Conservation (phyloP, 2,888 invertebrate species). For the Troilus luridus region DNA sequence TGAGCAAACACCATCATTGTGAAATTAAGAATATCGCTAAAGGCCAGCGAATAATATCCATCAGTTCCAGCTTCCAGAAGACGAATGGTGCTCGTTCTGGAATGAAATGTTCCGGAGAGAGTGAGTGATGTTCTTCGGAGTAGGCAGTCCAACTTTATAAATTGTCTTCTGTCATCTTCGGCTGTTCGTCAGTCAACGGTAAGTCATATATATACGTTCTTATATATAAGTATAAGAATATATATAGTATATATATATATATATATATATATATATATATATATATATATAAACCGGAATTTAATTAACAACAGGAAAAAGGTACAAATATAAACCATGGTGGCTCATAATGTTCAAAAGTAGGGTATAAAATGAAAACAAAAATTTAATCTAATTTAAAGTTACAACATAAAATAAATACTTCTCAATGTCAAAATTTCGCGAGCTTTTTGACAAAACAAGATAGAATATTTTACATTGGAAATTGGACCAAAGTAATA, state of each 20-base stretch:
- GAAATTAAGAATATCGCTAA: background rate
- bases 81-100: background rate
- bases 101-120: background rate
- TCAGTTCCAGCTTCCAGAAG: conserved; percentile 1
- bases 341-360: too few relatives aligned
- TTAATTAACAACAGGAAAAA: too few relatives aligned
- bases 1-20: background rate
- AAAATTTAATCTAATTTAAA: too few relatives aligned
- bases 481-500: too few relatives aligned
- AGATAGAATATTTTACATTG: too few relatives aligned
- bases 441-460: too few relatives aligned
- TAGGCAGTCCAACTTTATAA: background rate
- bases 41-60: background rate
- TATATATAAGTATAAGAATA: too few relatives aligned
- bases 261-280: background rate
- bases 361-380: too few relatives aligned
- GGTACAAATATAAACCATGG: too few relatives aligned
- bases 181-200: background rate
- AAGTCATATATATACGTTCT: background rate
- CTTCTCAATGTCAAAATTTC: too few relatives aligned
- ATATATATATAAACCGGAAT: too few relatives aligned
- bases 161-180: conserved; percentile 1
- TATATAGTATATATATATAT: background rate
- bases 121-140: background rate
- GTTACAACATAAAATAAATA: too few relatives aligned